Base-by-base conservation (phyloP, 37 sponge, comb jelly and placozoan species). In the Halichondria panicea region DNA sequence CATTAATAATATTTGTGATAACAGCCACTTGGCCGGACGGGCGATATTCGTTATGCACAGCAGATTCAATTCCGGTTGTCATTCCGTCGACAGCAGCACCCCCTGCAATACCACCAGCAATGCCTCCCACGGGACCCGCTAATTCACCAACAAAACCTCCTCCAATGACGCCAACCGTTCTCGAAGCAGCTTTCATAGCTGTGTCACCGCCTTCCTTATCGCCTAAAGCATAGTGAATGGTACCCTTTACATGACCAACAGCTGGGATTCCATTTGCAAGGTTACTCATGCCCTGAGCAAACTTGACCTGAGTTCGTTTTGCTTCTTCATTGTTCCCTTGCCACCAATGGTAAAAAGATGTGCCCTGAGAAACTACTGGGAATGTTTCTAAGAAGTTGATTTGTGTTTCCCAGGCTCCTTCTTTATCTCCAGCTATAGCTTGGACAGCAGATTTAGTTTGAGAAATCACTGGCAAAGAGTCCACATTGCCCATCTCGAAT, bases 201-300 rank as follows among this genome's bases (percentile, higher is more conserved):
- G 15, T 44, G 21, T 61, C 77, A 6, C 77, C 77, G 4, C 65
- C 77, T 15, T 63, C 77, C 27, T 18, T 76, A 42, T 76, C 77
- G 21, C 77, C 77, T 4, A 57, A 76, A 7, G 38, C 63, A 33
- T 76, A 76, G 21, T 76, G 77, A 6, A 76, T 76, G 4, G 65
- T 66, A 42, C 77, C 77, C 43, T 76, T 76, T 64, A 76, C 53
- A 50, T 76, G 77, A 9, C 77, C 77, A 25, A 76, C 53, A 32
- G 21, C 77, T 12, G 77, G 77, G 30, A 63, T 76, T 33, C 65
- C 48, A 63, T 76, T 50, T 9, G 30, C 68, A 22, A 48, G 2
- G 43, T 66, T 68, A 66, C 55, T 66, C 37, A 77, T 27, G 4
- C n/a, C n/a, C 13, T 13, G 48, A 42, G 5, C 46, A 61, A 36